Base-by-base conservation (phyloP, 2,113 vertebrate species). In the Elachura formosa region DNA sequence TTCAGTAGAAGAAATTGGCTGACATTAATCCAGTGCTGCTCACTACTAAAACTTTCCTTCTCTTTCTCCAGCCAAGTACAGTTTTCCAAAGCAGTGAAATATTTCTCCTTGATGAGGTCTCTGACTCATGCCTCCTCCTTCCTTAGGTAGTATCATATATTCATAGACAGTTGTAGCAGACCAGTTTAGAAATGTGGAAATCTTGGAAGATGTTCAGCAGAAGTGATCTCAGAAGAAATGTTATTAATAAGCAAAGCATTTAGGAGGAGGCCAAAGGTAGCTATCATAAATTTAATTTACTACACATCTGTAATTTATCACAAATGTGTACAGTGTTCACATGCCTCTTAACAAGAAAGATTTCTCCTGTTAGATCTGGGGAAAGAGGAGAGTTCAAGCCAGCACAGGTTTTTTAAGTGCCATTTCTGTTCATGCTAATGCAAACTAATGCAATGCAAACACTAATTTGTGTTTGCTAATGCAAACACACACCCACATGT, bases 281-380 rank as follows among this genome's bases (percentile, higher is more conserved):
- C 36, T 48, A 73, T 76, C 67, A 85, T 83, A 90, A 93, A 95
- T 89, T 88, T 93, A 55, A 87, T 85, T 89, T 76, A 55, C 28
- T 49, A 23, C 31, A 59, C 46, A 62, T 72, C 54, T 77, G 51
- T 87, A 91, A 93, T 95, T 91, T 91, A 91, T 94, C 93, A 79
- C 55, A 76, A 17, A 45, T 84, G 52, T n/a, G 41, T 75, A n/a
- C n/a, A 33, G 33, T 11, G 19, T 66, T 82, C 84, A 73, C 12
- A n/a, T 36, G 40, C 23, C 10, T 36, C 31, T 74, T 83, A 36
- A 69, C 5, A 14, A 79, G 41, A 40, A 79, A 69, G 49, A 12
- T 66, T 87, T 72, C 61, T 59, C 18, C n/a, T 33, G 7, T 33
- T 40, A 63, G 12, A 62, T 66, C 13, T 0, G 1, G 2, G 10